Evolutionary conservation across 2,797 vertebrate genomes (phyloP), one percentile per base, ranked within the genome.

Genomic region (Stomatorhinus walkeri): DNA sequence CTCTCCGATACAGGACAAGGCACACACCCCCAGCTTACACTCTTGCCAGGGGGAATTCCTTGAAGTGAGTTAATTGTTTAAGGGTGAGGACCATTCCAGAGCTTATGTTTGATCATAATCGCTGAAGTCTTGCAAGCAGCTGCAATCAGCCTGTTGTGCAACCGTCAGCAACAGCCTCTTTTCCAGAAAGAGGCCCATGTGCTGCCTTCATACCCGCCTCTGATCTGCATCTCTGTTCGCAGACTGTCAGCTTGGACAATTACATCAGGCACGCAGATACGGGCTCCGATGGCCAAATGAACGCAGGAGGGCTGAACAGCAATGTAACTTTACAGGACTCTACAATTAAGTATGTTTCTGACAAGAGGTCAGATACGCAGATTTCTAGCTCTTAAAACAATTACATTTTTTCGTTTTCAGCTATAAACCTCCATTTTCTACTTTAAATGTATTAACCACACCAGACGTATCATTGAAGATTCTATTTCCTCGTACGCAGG

Each of bases 71-170:
- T 59, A 87, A 59, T 59, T 59, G 85, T 87, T 59, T 56, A 87
- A 54, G 28, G 28, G 51, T 54, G 49, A 87, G 52, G n/a, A 6
- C 22, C 28, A 56, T 51, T 56, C 85, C 85, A 19, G 14, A 87
- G 85, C 51, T 59, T 36, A 56, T 51, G 52, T 87, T 87, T 54
- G 32, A 87, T 40, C 51, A 56, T 87, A 59, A 87, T 87, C 52
- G 32, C 14, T 56, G 52, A 87, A 87, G 52, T 54, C 28, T 87
- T 54, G 51, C 46, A 87, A 87, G 24, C 85, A 87, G 85, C 85
- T 87, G 85, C 85, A 56, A 56, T 40, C 85, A 87, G 32, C 9
- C 81, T 40, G 52, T 56, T 87, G 85, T 59, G 51, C 85, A 87
- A 85, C 46, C 40, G 46, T 51, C 43, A 51, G 81, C 48, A 51